Conservation (phyloP, 2,797 vertebrate genomes). For the Australoheros facetus region DNA sequence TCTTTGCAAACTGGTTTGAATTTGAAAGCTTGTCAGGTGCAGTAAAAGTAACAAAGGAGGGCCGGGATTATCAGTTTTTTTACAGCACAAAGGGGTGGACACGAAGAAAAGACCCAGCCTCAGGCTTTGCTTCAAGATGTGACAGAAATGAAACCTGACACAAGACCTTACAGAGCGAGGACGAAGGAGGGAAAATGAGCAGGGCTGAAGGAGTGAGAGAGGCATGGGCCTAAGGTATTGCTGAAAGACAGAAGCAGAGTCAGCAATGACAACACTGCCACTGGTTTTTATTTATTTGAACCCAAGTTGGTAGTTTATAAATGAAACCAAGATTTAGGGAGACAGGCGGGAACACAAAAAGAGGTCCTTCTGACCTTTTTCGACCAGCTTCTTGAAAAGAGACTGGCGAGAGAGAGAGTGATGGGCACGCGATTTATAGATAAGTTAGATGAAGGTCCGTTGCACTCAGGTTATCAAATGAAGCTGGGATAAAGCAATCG, state of each 20-base stretch:
- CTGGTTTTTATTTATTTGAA: conserved; percentile 3
- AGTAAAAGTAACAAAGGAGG: not conserved
- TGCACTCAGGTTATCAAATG: conserved; percentile 5
- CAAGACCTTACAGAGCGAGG: conserved; percentile 6
- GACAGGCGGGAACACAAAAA: not conserved
- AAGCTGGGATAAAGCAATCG: not conserved
- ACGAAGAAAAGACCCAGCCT: not conserved
- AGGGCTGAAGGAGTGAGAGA: not conserved
- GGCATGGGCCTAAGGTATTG: not conserved
- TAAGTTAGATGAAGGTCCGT: conserved; percentile 9
- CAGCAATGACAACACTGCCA: not conserved
- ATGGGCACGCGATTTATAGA: not conserved
- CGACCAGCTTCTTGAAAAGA: conserved; percentile 13
- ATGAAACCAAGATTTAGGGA: not conserved
- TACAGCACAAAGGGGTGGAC: not conserved
- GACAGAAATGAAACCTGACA: conserved; percentile 39
- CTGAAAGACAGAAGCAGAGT: conserved; percentile 2
- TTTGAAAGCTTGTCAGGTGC: not conserved
- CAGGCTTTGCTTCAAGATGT: conserved; percentile 39
- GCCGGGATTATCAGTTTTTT: not conserved
- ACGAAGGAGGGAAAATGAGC: not conserved
- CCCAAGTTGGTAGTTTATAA: not conserved
- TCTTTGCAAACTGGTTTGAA: not conserved
- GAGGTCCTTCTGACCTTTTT: not conserved
- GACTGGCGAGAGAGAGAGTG: not conserved